A percentile compares a stretch with the other conserved stretches of the same genome.
Conservation (phyloP, 1,140 invertebrate species). For the Rhynchophorus ferrugineus region DNA sequence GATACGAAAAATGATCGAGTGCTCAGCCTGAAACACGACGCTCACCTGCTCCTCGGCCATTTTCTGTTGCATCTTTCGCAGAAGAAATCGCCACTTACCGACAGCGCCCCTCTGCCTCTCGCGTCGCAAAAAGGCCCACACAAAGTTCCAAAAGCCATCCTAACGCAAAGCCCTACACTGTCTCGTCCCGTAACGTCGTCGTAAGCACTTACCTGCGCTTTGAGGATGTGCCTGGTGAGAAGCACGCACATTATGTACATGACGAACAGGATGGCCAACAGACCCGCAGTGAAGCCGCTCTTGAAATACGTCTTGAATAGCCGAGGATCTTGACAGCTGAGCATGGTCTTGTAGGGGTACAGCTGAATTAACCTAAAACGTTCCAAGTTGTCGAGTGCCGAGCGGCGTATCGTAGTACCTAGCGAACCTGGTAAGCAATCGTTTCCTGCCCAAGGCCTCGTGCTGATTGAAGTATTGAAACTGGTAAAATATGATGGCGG, state of each 20-base stretch:
- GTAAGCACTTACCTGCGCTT: constrained; percentile 3
- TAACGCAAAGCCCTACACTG: not conserved
- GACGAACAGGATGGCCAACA: constrained; percentile 5
- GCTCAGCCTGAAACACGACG: too few relatives aligned
- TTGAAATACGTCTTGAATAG: constrained; percentile 2
- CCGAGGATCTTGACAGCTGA: constrained; percentile 9
- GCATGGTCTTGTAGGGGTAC: constrained; percentile 2
- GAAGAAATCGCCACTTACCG: too few relatives aligned
- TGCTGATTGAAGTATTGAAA: constrained; percentile 13
- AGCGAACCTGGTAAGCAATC: too few relatives aligned
- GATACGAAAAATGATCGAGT: too few relatives aligned
- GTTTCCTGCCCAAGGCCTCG: not conserved
- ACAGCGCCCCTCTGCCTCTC: too few relatives aligned
- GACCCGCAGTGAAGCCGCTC: not conserved
- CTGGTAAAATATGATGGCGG: constrained; percentile 7
- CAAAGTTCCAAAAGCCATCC: constrained; percentile 1
- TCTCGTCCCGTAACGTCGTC: not conserved
- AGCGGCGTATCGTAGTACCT: too few relatives aligned
- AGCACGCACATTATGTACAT: constrained; percentile 7
- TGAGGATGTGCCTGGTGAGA: constrained; percentile 4
- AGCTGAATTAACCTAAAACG: constrained; percentile 11
- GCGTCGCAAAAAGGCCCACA: not conserved
- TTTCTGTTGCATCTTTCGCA: constrained; percentile 9
- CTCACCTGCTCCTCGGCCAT: not conserved
- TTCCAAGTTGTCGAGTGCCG: too few relatives aligned